phyloP scores from a whole-genome alignment of 2,113 vertebrate species.

The Hippocampus comes region DNA sequence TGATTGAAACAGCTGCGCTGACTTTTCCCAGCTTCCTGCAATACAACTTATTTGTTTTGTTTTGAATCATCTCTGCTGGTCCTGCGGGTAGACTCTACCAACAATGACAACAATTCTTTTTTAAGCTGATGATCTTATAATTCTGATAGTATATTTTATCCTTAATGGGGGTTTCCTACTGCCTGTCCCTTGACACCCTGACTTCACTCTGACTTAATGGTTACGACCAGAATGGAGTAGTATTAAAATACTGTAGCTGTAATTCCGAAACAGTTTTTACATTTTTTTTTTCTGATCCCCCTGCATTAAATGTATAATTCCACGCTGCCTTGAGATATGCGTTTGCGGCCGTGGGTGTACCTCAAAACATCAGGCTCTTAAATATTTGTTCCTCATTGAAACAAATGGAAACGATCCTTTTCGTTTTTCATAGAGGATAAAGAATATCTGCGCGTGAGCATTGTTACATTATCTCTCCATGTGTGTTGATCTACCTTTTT shows the following conservation, averaged over 20 bases:
- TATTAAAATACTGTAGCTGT: not conserved
- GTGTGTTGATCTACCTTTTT: too few species aligned
- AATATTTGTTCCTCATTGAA: too few species aligned
- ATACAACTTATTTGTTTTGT: not conserved
- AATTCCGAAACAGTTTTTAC: not conserved
- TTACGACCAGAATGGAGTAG: not conserved
- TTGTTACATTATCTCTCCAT: too few species aligned
- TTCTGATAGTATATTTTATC: conserved; percentile 47
- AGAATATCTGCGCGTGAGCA: too few species aligned
- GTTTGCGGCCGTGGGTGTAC: too few species aligned
- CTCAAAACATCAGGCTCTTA: too few species aligned
- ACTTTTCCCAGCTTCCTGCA: not conserved
- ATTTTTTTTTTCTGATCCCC: not conserved
- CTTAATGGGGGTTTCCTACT: conserved; percentile 50
- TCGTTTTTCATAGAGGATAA: too few species aligned
- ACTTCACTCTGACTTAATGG: conserved; percentile 6
- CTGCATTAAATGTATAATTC: not conserved
- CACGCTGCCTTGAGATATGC: too few species aligned
- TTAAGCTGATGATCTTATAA: conserved; percentile 38
- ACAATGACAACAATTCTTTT: conserved; percentile 17
- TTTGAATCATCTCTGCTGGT: not conserved
- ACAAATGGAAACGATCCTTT: too few species aligned
- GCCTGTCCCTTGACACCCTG: conserved; percentile 32
- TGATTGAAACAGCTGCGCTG: conserved; percentile 5
- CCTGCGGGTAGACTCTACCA: conserved; percentile 7